phyloP scores from a whole-genome alignment of 1,140 invertebrate species.

The Popillia japonica region DNA sequence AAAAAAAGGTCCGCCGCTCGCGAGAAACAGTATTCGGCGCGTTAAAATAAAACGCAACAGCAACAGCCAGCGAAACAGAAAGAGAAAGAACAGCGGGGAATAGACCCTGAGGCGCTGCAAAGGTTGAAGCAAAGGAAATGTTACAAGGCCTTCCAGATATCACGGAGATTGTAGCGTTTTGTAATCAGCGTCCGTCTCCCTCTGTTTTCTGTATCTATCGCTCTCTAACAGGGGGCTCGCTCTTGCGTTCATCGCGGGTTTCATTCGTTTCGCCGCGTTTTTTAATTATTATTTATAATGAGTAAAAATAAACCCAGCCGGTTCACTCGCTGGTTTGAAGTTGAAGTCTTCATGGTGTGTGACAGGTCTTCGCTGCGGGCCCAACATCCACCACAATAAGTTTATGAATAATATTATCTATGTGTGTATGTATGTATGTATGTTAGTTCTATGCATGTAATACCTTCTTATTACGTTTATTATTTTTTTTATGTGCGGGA shows the following conservation, averaged over 20 bases:
- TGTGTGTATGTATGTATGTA: slow-evolving; percentile 23
- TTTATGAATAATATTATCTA: slow-evolving; percentile 31
- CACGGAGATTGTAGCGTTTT: slow-evolving; percentile 45
- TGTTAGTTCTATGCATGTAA: too few species aligned
- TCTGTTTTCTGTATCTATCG: too few species aligned
- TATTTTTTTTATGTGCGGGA: too few species aligned
- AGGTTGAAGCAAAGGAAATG: slow-evolving; percentile 46
- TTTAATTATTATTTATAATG: slow-evolving; percentile 46
- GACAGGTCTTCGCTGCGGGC: slow-evolving; percentile 26
- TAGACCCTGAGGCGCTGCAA: slow-evolving; percentile 33
- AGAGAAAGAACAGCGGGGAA: slow-evolving; percentile 18
- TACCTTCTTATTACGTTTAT: too few species aligned
- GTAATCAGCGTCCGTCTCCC: slow-evolving; percentile 40
- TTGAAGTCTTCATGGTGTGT: slow-evolving; percentile 32
- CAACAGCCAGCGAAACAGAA: neutral
- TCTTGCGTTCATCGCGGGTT: neutral
- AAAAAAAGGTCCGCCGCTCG: too few species aligned
- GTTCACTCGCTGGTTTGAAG: neutral
- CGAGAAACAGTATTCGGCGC: too few species aligned
- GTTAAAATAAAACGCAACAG: too few species aligned
- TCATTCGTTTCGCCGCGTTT: slow-evolving; percentile 26
- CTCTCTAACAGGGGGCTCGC: neutral
- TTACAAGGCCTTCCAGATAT: slow-evolving; percentile 46
- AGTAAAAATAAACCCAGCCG: slow-evolving; percentile 42
- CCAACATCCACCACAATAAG: slow-evolving; percentile 2